Evolutionary conservation across 2,888 invertebrate genomes (phyloP).

Genomic region (Volucella inflata): DNA sequence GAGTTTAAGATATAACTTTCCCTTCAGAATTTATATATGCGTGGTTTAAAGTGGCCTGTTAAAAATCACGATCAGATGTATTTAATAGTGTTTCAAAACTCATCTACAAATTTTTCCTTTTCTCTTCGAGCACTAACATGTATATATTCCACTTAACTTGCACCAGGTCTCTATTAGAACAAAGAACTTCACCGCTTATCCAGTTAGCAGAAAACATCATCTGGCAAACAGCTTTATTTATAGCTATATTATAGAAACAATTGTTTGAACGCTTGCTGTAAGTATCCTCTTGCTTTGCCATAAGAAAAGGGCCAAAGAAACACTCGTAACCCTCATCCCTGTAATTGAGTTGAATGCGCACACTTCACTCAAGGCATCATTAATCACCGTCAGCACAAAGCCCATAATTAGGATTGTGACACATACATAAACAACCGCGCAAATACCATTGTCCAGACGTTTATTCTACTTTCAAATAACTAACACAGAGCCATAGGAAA

Average conservation of each 20-base stretch:
- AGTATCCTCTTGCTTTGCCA: slow-evolving; percentile 26
- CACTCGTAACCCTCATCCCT: slow-evolving; percentile 30
- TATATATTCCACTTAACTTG: background rate
- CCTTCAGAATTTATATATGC: too few species aligned
- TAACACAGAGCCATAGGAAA: background rate
- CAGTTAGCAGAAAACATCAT: slow-evolving; percentile 19
- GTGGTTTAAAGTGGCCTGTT: too few species aligned
- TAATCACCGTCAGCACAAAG: slow-evolving; percentile 66
- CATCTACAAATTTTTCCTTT: too few species aligned
- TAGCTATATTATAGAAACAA: slow-evolving; percentile 30
- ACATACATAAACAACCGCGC: slow-evolving; percentile 59
- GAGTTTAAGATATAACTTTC: too few species aligned
- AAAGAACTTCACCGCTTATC: slow-evolving; percentile 11
- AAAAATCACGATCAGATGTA: too few species aligned
- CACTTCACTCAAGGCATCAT: slow-evolving; percentile 63
- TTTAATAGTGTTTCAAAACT: too few species aligned
- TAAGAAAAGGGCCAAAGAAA: background rate
- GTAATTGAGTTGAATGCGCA: slow-evolving; percentile 69
- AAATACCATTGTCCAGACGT: slow-evolving; percentile 49
- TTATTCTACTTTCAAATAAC: slow-evolving; percentile 13
- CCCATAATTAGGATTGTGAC: slow-evolving; percentile 69
- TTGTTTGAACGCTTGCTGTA: slow-evolving; percentile 16
- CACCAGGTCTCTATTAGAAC: slow-evolving; percentile 20
- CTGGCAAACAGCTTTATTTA: slow-evolving; percentile 46
- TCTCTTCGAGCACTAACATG: background rate